Base-by-base conservation (phyloP, 2,797 vertebrate genomes). In the Delichon dasypus region DNA sequence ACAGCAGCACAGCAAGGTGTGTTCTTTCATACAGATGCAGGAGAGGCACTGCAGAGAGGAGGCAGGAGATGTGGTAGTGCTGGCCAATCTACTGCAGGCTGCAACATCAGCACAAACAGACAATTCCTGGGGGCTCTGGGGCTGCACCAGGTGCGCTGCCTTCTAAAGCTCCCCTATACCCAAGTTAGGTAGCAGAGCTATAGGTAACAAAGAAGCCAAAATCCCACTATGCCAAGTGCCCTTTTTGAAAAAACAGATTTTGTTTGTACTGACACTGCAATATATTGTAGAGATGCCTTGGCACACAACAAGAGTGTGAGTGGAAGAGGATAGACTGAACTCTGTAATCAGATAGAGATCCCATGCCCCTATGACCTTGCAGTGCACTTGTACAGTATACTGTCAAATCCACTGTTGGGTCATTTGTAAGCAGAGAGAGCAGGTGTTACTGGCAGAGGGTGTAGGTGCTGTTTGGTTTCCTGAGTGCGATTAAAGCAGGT, bases 401-500 rank as follows among this genome's bases (percentile, higher is more conserved):
- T 47, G 38, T 2, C 23, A 53, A n/a, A 25, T 11, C 23, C 4
- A 1, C 50, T 20, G 26, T 62, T 42, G 1, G 0, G 38, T 48
- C 51, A 3, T 29, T 51, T 9, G 1, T 34, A 27, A 65, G 80
- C 71, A 50, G 62, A 62, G 53, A 93, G 67, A 84, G 61, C 92
- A 95, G 81, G 61, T 94, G 90, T 23, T 76, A 26, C 50, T 77
- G 88, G 88, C 86, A 89, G 57, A 91, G 60, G 23, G 34, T 67
- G 21, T n/a, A 1, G 0, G 32, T 71, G 42, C 54, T 87, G 50
- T 90, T 89, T 82, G 65, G 42, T 93, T 90, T 90, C 88, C 92
- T 75, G 87, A 58, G 67, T 79, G 53, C 74, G 84, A 94, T 92
- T 82, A 94, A 65, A 87, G 50, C 85, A 95, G 64, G 57, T 93